Evolutionary conservation across 2,888 invertebrate genomes (phyloP), one percentile per base, ranked within the genome.

Genomic region (Siphonodentalium dalli): DNA sequence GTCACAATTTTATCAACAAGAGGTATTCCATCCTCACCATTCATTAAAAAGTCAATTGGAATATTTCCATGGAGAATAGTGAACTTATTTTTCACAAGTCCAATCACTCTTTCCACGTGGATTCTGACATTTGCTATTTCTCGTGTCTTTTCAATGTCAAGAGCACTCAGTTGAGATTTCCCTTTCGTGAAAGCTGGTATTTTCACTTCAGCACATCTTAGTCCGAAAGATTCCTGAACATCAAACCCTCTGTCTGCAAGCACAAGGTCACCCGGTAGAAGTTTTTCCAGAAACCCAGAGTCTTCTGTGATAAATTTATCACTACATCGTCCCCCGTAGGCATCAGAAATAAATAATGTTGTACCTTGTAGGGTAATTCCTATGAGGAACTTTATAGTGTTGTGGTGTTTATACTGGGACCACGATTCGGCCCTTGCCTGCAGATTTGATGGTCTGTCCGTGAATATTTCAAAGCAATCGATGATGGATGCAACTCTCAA

Each of bases 101-200:
- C 38, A 20, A 60, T 54, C 11, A 54, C 61, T 20, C 61, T 34
- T 41, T 61, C 61, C 7, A 61, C 54, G 49, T 46, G 51, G 24
- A 54, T 58, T 28, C 47, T 41, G 26, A 49, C 27, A 21, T 34
- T 28, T 6, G 46, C 54, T 28, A 58, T 58, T 23, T 38, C 21
- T 38, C 58, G 18, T 3, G 49, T 54, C 20, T 42, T 21, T 13
- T 35, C 43, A 11, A 51, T 44, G n/a, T 54, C 50, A n/a, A 45
- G 8, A n/a, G 38, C 48, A 27, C 42, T 26, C 5, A 52, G 44
- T 21, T 47, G 46, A 11, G 20, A 24, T 28, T 50, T 33, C 7
- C 54, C 49, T 37, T 35, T 53, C 35, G 43, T 44, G 33, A 58
- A 58, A n/a, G 49, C 35, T 20, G 50, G 47, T 11, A 58, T 58